phyloP scores from a whole-genome alignment of 2,888 invertebrate species.

The Hetaerina titia region DNA sequence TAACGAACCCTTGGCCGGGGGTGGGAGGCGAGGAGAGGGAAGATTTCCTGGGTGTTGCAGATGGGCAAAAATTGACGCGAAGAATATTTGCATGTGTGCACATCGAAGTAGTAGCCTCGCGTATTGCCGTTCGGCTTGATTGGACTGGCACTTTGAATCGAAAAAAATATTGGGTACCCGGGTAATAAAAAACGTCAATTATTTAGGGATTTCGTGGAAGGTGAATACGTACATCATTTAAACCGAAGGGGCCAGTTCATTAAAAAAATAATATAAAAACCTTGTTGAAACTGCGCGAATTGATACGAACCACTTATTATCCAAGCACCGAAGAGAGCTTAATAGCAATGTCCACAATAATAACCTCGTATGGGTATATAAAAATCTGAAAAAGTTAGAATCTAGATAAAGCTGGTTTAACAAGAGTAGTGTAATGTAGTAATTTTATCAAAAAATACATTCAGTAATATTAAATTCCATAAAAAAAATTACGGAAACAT shows the following conservation, averaged over 20 bases:
- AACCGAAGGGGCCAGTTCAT: background rate
- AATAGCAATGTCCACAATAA: background rate
- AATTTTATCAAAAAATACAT: too few species aligned
- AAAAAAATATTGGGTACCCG: background rate
- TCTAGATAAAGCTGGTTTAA: too few species aligned
- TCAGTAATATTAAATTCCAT: too few species aligned
- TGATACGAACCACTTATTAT: background rate
- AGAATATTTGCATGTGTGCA: background rate
- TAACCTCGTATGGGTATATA: background rate
- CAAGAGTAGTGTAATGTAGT: too few species aligned
- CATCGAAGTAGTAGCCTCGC: background rate
- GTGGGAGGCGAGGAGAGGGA: background rate
- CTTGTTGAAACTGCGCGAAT: background rate
- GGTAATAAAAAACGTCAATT: constrained; percentile 26
- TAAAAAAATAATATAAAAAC: constrained; percentile 6
- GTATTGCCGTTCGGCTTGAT: background rate
- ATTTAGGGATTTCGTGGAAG: constrained; percentile 28
- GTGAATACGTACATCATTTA: background rate
- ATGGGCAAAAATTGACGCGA: background rate
- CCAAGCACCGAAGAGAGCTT: background rate
- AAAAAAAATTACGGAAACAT: too few species aligned
- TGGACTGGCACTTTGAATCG: background rate
- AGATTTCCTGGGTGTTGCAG: background rate
- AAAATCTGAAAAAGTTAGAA: background rate
- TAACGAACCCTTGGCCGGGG: background rate